Conservation (phyloP, 2,113 vertebrate genomes). For the Gobio gobio region DNA sequence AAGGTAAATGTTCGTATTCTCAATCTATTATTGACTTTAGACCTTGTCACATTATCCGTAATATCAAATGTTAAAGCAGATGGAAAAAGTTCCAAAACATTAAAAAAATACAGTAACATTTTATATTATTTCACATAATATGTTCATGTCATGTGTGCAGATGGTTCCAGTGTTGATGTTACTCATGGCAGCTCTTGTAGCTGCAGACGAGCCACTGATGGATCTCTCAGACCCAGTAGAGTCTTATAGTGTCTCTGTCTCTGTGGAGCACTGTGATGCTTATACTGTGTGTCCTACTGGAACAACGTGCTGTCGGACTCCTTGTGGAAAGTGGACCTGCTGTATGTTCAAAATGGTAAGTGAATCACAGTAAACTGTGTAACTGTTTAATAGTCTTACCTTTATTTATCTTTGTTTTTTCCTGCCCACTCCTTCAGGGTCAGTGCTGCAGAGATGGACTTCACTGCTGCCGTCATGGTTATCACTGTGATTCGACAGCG, state of each 20-base stretch:
- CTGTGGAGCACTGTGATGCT: slow-evolving; percentile 67
- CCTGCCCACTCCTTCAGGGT: slow-evolving; percentile 58
- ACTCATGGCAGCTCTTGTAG: slow-evolving; percentile 49
- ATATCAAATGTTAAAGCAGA: no score
- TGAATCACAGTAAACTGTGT: neutral
- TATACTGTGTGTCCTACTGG: slow-evolving; percentile 43
- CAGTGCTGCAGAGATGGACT: slow-evolving; percentile 70
- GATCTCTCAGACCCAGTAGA: neutral
- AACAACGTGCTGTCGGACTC: slow-evolving; percentile 68
- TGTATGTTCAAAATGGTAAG: slow-evolving; percentile 62
- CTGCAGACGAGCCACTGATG: slow-evolving; percentile 22
- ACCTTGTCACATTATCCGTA: no score
- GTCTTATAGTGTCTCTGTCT: no score
- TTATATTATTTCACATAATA: no score
- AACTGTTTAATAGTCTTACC: neutral
- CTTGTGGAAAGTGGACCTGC: slow-evolving; percentile 63
- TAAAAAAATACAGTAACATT: no score
- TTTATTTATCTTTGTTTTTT: neutral
- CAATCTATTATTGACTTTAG: no score
- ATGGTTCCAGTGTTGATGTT: slow-evolving; percentile 59
- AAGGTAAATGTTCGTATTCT: no score
- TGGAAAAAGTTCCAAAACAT: no score
- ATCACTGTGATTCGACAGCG: slow-evolving; percentile 62
- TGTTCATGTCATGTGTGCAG: no score
- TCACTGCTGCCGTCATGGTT: slow-evolving; percentile 69